phyloP scores from a whole-genome alignment of 2,888 invertebrate species.

The Monoplex corrugatus region DNA sequence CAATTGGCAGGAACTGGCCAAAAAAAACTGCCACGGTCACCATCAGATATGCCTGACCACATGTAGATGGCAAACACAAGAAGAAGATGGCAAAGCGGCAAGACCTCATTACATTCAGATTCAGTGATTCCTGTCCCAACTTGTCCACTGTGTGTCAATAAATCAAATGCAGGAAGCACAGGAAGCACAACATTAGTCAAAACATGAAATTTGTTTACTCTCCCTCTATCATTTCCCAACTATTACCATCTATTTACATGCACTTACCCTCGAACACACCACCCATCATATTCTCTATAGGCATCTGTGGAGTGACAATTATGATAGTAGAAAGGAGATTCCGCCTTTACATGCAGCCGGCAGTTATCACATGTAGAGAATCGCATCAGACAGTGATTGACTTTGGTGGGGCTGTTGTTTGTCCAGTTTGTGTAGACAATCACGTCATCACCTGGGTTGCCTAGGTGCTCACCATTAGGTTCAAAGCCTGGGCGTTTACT shows the following conservation, averaged over 20 bases:
- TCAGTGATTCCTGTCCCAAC: too few species aligned
- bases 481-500: not conserved
- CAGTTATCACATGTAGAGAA: constrained; percentile 3
- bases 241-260: not conserved
- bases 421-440: constrained; percentile 19
- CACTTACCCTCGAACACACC: constrained; percentile 19
- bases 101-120: too few species aligned
- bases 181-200: too few species aligned
- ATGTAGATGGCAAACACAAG: too few species aligned
- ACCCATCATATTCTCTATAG: not conserved
- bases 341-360: not conserved
- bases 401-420: not conserved
- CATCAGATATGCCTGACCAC: too few species aligned
- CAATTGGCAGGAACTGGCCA: too few species aligned
- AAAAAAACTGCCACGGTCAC: too few species aligned
- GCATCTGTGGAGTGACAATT: not conserved
- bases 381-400: not conserved
- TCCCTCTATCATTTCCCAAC: too few species aligned
- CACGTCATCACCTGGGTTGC: not conserved
- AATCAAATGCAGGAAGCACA: too few species aligned
- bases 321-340: not conserved
- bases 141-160: too few species aligned
- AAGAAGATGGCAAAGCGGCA: too few species aligned
- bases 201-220: too few species aligned
- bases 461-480: constrained; percentile 19